Base-by-base conservation (phyloP, 2,888 invertebrate genomes). In the Drosophila suboccidentalis region DNA sequence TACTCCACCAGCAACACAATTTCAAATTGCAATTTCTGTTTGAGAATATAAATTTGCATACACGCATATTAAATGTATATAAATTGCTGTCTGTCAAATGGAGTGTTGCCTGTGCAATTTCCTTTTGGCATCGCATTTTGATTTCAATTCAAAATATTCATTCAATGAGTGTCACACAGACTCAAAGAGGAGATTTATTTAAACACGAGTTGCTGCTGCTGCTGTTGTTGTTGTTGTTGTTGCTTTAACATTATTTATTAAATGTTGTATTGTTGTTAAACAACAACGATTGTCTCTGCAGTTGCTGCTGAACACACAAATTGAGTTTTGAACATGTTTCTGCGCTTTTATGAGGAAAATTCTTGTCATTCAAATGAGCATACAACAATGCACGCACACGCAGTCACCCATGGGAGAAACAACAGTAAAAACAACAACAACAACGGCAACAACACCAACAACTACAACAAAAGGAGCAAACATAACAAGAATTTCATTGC, bases 281-380 rank as follows among this genome's bases (percentile, higher is more conserved):
- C 41, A 58, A 63, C 71, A 66, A 17, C 38, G 34, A 68, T 75
- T 71, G 63, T 75, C 58, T 60, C 26, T 53, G 59, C 22, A 46
- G 54, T 32, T 62, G 57, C 36, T 49, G 68, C 43, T 38, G 32
- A 32, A 51, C 71, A 66, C 78, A 85, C 71, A 71, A 82, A 84
- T 87, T 76, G 76, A 79, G 80, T 72, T 83, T 78, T 78, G 57
- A 82, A 75, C 80, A 84, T 81, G 69, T 77, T 63, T 54, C 13
- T 44, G 26, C 67, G 62, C 55, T 55, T 67, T 78, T 64, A 71
- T 76, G 61, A 44, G 51, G 51, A 51, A 41, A 79, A 79, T 82
- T 82, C 80, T 72, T 75, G 71, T 68, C 79, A 87, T 79, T 79
- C 76, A 87, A 87, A 83, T 87, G 71, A 74, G 75, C 81, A 63